phyloP scores from a whole-genome alignment of 2,888 invertebrate genomes.

The Xylophagus ater region DNA sequence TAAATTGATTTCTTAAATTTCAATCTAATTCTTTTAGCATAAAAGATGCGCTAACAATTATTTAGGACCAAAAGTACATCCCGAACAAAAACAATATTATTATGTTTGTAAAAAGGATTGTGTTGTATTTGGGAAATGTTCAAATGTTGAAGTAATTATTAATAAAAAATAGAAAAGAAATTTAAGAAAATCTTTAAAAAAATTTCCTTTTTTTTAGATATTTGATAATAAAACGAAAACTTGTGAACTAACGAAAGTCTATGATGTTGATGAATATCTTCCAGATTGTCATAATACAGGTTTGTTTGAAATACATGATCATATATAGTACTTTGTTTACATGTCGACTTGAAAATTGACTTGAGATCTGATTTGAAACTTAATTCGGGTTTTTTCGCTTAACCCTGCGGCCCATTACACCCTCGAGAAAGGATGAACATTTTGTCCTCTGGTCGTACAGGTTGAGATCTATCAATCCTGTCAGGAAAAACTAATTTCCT shows the following conservation, averaged over 20 bases:
- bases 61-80: constrained; percentile 33
- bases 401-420: too few relatives aligned
- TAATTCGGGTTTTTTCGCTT: too few relatives aligned
- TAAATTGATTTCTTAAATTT: constrained; percentile 5
- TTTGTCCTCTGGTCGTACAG: too few relatives aligned
- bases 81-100: constrained; percentile 36
- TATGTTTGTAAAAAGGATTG: constrained; percentile 37
- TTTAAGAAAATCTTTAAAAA: too few relatives aligned
- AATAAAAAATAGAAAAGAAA: background rate
- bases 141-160: constrained; percentile 15
- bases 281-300: constrained; percentile 22
- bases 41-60: constrained; percentile 34
- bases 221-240: constrained; percentile 6
- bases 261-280: constrained; percentile 21
- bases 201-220: too few relatives aligned
- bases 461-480: too few relatives aligned
- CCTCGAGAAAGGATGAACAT: too few relatives aligned
- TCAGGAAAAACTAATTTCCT: too few relatives aligned
- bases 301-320: too few relatives aligned
- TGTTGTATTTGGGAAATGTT: constrained; percentile 37
- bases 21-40: constrained; percentile 23
- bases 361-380: too few relatives aligned
- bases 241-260: background rate
- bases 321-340: too few relatives aligned
- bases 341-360: too few relatives aligned